Conservation (phyloP, 1,140 invertebrate genomes). For the Zaprionus ghesquierei region DNA sequence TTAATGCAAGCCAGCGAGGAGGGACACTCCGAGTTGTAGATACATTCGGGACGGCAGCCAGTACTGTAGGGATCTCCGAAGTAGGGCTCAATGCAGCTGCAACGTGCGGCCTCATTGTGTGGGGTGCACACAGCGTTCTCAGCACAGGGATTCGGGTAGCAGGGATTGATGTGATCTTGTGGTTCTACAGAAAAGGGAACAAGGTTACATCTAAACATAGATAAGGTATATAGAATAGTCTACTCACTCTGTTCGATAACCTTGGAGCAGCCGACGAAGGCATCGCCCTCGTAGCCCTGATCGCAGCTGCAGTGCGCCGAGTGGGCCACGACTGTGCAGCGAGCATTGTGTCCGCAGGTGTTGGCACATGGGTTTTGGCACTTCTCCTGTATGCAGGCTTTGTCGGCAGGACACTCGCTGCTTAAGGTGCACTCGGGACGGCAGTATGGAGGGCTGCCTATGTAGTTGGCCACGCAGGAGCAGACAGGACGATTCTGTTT, state of each 20-base stretch:
- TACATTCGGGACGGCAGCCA: conserved; percentile 91
- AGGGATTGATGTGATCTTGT: conserved; percentile 85
- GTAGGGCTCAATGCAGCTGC: conserved; percentile 92
- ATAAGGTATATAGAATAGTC: not conserved
- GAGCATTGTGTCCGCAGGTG: conserved; percentile 90
- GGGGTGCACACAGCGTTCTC: conserved; percentile 90
- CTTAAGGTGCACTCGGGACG: conserved; percentile 89
- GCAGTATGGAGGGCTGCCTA: conserved; percentile 89
- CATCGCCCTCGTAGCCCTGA: conserved; percentile 90
- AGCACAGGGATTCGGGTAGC: conserved; percentile 91
- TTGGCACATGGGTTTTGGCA: conserved; percentile 90
- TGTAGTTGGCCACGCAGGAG: conserved; percentile 89
- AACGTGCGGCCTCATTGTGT: conserved; percentile 87
- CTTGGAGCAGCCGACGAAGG: conserved; percentile 89
- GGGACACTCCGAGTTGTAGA: conserved; percentile 90
- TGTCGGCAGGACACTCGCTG: conserved; percentile 89
- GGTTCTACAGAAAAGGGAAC: conserved; percentile 52
- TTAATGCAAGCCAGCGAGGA: conserved; percentile 91
- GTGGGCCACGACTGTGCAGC: conserved; percentile 92
- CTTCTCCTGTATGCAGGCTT: conserved; percentile 91
- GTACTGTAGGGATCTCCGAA: conserved; percentile 91
- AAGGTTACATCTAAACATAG: not conserved
- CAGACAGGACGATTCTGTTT: conserved; percentile 90
- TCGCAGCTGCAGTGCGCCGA: conserved; percentile 91
- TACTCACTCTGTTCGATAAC: conserved; percentile 78